Base-by-base conservation (phyloP, 2,888 invertebrate species). In the Ctena decussata region DNA sequence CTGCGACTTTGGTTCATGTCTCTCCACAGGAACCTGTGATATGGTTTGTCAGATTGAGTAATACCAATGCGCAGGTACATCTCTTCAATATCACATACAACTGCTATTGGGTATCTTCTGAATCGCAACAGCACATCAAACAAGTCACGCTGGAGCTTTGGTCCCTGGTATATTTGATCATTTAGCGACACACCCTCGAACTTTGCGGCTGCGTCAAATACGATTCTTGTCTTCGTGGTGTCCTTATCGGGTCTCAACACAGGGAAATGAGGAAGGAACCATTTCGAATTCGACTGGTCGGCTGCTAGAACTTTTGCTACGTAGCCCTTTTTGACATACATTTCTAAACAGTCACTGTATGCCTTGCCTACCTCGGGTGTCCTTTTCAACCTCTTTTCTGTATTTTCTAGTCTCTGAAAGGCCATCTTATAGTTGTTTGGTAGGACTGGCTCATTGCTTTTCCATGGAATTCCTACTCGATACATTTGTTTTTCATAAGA, bases 141-240 rank as follows among this genome's bases (percentile, higher is more conserved):
- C n/a, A 90, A 83, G 37, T 87, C 83, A 60, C 71, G 73, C 44
- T 89, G 86, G n/a, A 90, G 65, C 39, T 90, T 89, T 41, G 90
- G 87, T 32, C 89, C 87, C 35, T 74, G 78, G 21, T 72, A 24
- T 44, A 86, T 80, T 21, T 53, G 24, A 44, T 85, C 80, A 80
- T 83, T 81, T 24, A 89, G 30, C 37, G 80, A 89, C 11, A 82
- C n/a, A 18, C 75, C 77, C 3, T 79, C n/a, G 60, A 39, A 76
- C 30, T 78, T 83, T 5, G 86, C 84, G 8, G 82, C 82, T 37
- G 84, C 86, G 53, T 89, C 85, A 74, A 87, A 87, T 8, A 90
- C 86, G 3, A 87, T 76, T n/a, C 90, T 39, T n/a, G 71, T 65
- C 69, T 83, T 86, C 69, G 77, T 82, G 30, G 84, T 78, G 1